phyloP scores from a whole-genome alignment of 37 sponge, comb jelly and placozoan genomes.

The Ianthella basta region DNA sequence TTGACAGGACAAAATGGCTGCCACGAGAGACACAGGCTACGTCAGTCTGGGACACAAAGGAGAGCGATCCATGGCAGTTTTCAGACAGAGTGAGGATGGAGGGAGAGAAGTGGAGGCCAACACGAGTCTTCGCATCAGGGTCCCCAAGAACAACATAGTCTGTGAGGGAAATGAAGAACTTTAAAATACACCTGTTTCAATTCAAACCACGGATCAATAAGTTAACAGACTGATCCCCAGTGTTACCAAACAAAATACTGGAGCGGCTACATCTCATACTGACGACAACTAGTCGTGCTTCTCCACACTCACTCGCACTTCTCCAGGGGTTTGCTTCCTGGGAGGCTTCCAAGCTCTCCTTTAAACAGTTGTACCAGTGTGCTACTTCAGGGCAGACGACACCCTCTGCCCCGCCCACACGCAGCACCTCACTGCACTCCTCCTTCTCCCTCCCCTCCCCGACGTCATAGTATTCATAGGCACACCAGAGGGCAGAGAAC shows the following conservation, averaged over 20 bases:
- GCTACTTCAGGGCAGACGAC: constrained; percentile 62
- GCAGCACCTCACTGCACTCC: constrained; percentile 42
- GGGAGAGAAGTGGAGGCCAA: constrained; percentile 4
- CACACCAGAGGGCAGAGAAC: constrained; percentile 66
- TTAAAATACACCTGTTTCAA: too few relatives aligned
- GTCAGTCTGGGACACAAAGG: not conserved
- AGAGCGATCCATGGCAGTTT: constrained; percentile 36
- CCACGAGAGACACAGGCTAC: not conserved
- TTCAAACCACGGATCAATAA: too few relatives aligned
- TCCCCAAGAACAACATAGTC: constrained; percentile 59
- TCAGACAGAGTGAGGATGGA: constrained; percentile 6
- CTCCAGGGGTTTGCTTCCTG: constrained; percentile 48
- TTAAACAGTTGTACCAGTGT: constrained; percentile 54
- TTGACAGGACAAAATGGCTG: not conserved
- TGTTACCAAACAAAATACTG: too few relatives aligned
- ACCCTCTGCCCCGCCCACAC: constrained; percentile 34
- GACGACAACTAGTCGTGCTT: too few relatives aligned
- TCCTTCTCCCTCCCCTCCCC: constrained; percentile 41
- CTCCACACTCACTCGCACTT: constrained; percentile 13
- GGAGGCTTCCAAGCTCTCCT: constrained; percentile 1
- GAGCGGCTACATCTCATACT: too few relatives aligned
- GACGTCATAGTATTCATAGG: constrained; percentile 63
- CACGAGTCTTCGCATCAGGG: constrained; percentile 56
- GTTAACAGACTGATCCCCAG: too few relatives aligned
- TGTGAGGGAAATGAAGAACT: too few relatives aligned